These are phyloP conservation scores for Halcyon badia DNA, from an alignment of 2,797 vertebrate genomes.

Conservation along the genomic window DNA sequence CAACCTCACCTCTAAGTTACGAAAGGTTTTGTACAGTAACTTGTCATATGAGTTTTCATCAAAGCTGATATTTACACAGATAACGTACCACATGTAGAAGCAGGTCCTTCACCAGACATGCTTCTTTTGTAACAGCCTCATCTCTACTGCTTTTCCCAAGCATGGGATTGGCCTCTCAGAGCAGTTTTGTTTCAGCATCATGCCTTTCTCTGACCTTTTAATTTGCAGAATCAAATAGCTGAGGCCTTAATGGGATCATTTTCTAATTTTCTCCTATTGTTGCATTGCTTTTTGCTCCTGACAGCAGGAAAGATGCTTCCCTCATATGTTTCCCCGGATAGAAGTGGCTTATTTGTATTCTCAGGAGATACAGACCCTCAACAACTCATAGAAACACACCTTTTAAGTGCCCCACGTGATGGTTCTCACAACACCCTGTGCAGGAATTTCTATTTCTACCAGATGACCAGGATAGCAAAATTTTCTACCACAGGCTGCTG, in stretches of 20 bases:
- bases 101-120: not conserved
- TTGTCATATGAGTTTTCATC: not conserved
- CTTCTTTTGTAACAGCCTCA: slow-evolving; percentile 25
- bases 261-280: not conserved
- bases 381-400: not conserved
- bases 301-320: not conserved
- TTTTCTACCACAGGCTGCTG: not conserved
- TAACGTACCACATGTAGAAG: not conserved
- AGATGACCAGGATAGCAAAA: not conserved
- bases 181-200: not conserved
- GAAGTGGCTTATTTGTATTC: not conserved
- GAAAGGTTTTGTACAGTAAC: slow-evolving; percentile 8
- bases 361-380: not conserved
- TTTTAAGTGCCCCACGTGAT: not conserved
- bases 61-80: slow-evolving; percentile 42
- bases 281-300: not conserved
- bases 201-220: not conserved
- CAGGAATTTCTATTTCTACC: not conserved
- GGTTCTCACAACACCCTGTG: not conserved
- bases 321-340: not conserved
- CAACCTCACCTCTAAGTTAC: slow-evolving; percentile 3
- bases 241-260: not conserved
- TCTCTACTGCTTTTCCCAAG: slow-evolving; percentile 16
- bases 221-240: not conserved
- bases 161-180: not conserved